phyloP scores from a whole-genome alignment of 2,113 vertebrate genomes.

The Calidris pugnax region DNA sequence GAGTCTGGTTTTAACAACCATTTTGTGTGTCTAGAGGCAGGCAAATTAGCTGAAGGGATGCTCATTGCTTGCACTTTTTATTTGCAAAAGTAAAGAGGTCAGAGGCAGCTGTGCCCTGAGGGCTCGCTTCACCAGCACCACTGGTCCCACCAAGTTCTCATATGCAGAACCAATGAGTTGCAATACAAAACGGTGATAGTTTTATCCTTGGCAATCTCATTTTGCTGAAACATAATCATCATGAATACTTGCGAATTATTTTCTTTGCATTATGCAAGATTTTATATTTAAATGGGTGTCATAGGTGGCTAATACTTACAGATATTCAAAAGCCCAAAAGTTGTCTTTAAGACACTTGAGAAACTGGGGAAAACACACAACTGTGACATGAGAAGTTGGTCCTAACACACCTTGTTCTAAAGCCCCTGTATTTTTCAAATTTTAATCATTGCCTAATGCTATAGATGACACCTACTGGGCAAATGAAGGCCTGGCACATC shows the following conservation, averaged over 20 bases:
- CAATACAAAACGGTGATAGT: background rate
- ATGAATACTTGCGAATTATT: background rate
- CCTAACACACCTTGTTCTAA: background rate
- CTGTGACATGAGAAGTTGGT: background rate
- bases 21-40: background rate
- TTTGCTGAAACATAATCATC: background rate
- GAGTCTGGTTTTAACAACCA: background rate
- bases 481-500: background rate
- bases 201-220: background rate
- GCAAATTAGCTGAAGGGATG: background rate
- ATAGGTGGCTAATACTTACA: background rate
- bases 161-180: background rate
- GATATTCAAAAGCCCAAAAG: background rate
- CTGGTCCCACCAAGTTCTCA: background rate
- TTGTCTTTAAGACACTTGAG: background rate
- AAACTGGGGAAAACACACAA: background rate
- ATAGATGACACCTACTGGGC: conserved; percentile 52
- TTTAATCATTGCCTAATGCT: conserved; percentile 3
- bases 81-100: background rate
- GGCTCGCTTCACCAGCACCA: background rate
- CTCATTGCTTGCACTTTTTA: background rate
- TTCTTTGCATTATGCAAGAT: background rate
- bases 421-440: background rate
- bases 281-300: background rate
- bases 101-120: background rate